These are phyloP conservation scores for Ctenopoma kingsleyae DNA, from an alignment of 2,797 vertebrate species.

Conservation along the genomic window DNA sequence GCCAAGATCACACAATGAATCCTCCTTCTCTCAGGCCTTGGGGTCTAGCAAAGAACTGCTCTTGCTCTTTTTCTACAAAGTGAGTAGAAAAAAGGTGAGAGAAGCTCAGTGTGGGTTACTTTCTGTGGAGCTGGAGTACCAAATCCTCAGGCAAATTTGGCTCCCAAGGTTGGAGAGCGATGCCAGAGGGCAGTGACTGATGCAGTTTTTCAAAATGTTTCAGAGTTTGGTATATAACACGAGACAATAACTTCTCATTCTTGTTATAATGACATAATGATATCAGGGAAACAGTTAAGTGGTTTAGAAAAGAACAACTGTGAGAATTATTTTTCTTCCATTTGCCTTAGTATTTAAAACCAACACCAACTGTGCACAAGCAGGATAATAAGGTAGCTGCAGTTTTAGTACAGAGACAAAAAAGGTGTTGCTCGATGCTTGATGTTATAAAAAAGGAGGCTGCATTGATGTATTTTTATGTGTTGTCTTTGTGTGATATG, in stretches of 20 bases:
- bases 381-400: neutral
- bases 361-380: neutral
- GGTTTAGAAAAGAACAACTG: neutral
- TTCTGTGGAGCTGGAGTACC: neutral
- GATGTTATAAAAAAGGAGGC: constrained; percentile 1
- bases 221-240: neutral
- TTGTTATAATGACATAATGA: neutral
- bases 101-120: neutral
- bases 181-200: neutral
- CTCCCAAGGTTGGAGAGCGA: neutral
- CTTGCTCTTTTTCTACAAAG: neutral
- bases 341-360: constrained; percentile 7
- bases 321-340: neutral
- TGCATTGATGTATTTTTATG: constrained; percentile 6
- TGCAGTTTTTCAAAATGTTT: neutral
- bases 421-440: neutral
- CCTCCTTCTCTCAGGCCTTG: neutral
- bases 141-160: constrained; percentile 3
- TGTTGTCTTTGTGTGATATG: constrained; percentile 1
- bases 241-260: neutral
- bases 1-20: neutral
- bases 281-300: neutral
- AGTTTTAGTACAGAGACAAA: constrained; percentile 6
- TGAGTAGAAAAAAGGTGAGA: too few relatives aligned
- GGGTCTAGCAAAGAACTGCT: neutral